Percentiles rank a stretch among this genome's conserved stretches.
Evolutionary conservation across 2,113 vertebrate species (phyloP).

Genomic region (Corynorhinus townsendii): DNA sequence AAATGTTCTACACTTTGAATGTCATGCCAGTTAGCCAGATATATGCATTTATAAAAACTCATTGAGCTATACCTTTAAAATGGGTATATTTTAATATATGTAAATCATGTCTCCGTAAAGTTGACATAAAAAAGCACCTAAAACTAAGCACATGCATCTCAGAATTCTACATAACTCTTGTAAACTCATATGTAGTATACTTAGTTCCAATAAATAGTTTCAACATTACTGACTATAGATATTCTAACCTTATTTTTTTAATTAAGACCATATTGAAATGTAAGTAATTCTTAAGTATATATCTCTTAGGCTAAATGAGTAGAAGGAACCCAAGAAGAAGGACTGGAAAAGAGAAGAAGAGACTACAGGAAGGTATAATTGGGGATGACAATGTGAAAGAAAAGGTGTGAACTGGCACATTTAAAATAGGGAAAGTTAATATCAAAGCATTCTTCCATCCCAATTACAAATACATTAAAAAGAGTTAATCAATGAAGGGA

Average conservation of each 20-base stretch:
- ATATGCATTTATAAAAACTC: neutral
- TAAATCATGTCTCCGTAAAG: neutral
- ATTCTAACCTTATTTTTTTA: neutral
- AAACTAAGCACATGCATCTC: neutral
- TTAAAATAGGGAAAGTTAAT: neutral
- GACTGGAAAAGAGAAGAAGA: neutral
- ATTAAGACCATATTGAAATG: neutral
- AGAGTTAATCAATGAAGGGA: neutral
- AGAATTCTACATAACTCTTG: neutral
- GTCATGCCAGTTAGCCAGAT: neutral
- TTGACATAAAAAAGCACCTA: neutral
- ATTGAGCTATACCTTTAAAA: neutral
- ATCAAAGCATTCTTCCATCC: neutral
- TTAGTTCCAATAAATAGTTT: neutral
- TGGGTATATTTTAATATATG: neutral
- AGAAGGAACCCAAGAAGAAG: neutral
- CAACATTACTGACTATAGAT: neutral
- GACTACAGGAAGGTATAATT: neutral
- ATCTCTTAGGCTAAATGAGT: neutral
- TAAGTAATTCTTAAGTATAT: neutral
- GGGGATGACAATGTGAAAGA: neutral
- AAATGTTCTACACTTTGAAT: neutral
- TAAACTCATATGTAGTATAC: neutral
- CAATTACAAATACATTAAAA: neutral
- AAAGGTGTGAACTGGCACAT: neutral